A percentile compares a stretch with the other conserved stretches of the same genome.
phyloP scores from a whole-genome alignment of 2,797 vertebrate species.

The Sebastes trivittatus region DNA sequence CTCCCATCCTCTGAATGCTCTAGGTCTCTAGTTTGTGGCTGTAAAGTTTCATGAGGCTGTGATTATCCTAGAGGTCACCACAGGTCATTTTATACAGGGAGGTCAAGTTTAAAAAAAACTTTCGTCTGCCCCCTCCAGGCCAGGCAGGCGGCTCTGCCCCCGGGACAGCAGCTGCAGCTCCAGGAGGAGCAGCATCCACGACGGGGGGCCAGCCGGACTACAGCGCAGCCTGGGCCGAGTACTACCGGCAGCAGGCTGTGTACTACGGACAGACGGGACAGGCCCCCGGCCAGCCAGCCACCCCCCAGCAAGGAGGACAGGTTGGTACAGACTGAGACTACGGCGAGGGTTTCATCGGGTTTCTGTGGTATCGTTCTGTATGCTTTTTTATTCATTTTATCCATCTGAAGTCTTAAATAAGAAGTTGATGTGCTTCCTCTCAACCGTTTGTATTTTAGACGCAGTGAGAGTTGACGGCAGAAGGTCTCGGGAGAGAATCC shows the following conservation, averaged over 20 bases:
- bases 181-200: slow-evolving; percentile 32
- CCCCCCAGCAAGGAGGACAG: slow-evolving; percentile 77
- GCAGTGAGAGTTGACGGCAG: slow-evolving; percentile 51
- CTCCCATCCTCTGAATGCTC: too few species aligned
- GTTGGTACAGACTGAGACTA: slow-evolving; percentile 23
- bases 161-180: slow-evolving; percentile 53
- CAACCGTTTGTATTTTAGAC: slow-evolving; percentile 37
- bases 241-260: slow-evolving; percentile 87
- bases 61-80: too few species aligned
- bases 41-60: too few species aligned
- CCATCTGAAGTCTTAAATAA: background rate
- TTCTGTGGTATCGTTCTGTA: background rate
- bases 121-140: slow-evolving; percentile 32
- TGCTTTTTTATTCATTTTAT: background rate
- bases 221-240: slow-evolving; percentile 91
- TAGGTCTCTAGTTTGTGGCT: too few species aligned
- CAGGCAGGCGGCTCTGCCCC: slow-evolving; percentile 59
- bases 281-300: slow-evolving; percentile 62
- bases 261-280: slow-evolving; percentile 76
- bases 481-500: background rate
- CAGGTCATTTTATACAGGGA: too few species aligned
- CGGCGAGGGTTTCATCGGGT: background rate
- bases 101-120: background rate
- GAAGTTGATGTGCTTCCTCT: background rate
- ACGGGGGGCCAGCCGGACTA: slow-evolving; percentile 84